Percentiles rank a stretch among this genome's conserved stretches.
These are phyloP conservation scores for Harpagoxenus sublaevis DNA, from an alignment of 2,888 invertebrate genomes.

Conservation along the genomic window DNA sequence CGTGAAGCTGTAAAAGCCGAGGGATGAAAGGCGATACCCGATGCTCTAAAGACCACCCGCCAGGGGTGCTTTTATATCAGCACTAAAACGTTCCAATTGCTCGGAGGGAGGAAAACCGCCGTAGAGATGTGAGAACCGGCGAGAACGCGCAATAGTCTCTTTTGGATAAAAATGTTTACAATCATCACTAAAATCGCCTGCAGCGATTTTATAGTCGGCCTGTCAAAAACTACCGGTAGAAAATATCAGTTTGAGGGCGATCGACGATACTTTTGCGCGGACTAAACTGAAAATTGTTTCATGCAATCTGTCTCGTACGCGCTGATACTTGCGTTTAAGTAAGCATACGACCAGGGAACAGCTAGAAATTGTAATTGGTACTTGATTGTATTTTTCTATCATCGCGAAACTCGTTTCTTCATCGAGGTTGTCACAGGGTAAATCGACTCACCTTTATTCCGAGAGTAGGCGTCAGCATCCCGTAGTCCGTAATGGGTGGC, in stretches of 20 bases:
- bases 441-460: slow-evolving; percentile 84
- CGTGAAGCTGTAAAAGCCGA: slow-evolving; percentile 57
- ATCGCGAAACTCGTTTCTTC: slow-evolving; percentile 16
- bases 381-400: neutral
- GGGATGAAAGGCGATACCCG: slow-evolving; percentile 71
- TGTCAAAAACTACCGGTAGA: slow-evolving; percentile 12
- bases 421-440: neutral
- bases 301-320: neutral
- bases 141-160: neutral
- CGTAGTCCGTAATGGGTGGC: slow-evolving; percentile 85
- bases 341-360: neutral
- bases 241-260: neutral
- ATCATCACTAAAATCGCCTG: slow-evolving; percentile 14
- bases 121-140: neutral
- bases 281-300: neutral
- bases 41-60: slow-evolving; percentile 44
- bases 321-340: neutral
- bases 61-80: slow-evolving; percentile 51
- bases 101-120: neutral
- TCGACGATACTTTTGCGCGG: neutral
- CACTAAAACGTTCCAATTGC: slow-evolving; percentile 44
- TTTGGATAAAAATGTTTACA: slow-evolving; percentile 27
- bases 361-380: neutral
- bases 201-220: neutral
- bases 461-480: slow-evolving; percentile 85